A percentile compares a stretch with the other conserved stretches of the same genome.
These are phyloP conservation scores for Temnothorax nylanderi DNA, from an alignment of 1,140 invertebrate genomes.

Conservation along the genomic window DNA sequence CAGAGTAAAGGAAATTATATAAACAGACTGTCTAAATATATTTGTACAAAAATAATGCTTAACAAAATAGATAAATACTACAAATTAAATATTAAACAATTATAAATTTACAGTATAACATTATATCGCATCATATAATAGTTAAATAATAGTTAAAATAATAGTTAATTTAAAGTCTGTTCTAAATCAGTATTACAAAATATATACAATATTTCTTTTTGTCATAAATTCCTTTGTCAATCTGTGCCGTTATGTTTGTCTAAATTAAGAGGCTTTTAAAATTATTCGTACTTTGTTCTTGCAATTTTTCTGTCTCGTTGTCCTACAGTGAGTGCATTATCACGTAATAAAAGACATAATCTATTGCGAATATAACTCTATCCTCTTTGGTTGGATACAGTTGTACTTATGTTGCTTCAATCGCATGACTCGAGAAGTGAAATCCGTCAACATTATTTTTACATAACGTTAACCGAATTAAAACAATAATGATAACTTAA, in stretches of 20 bases:
- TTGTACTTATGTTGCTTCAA: conserved; percentile 58
- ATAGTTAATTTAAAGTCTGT: conserved; percentile 52
- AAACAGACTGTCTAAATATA: conserved; percentile 64
- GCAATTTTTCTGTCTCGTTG: background rate
- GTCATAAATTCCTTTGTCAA: conserved; percentile 15
- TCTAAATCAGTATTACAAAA: conserved; percentile 3
- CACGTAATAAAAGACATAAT: conserved; percentile 20
- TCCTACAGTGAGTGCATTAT: background rate
- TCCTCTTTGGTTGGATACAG: conserved; percentile 67
- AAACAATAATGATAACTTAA: conserved; percentile 42
- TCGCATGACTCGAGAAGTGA: background rate
- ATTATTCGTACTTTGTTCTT: conserved; percentile 3
- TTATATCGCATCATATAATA: conserved; percentile 35
- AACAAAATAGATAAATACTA: conserved; percentile 62
- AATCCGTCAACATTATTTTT: background rate
- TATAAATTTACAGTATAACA: conserved; percentile 48
- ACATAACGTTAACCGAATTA: background rate
- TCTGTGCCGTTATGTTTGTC: conserved; percentile 11
- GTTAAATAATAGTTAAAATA: conserved; percentile 62
- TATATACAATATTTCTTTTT: background rate
- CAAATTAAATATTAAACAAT: conserved; percentile 58
- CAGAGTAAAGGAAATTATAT: conserved; percentile 29
- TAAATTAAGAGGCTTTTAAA: conserved; percentile 37
- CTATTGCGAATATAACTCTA: conserved; percentile 38
- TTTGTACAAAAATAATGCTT: conserved; percentile 66